Conservation (phyloP, 2,888 invertebrate genomes). For the Lithodes maja region DNA sequence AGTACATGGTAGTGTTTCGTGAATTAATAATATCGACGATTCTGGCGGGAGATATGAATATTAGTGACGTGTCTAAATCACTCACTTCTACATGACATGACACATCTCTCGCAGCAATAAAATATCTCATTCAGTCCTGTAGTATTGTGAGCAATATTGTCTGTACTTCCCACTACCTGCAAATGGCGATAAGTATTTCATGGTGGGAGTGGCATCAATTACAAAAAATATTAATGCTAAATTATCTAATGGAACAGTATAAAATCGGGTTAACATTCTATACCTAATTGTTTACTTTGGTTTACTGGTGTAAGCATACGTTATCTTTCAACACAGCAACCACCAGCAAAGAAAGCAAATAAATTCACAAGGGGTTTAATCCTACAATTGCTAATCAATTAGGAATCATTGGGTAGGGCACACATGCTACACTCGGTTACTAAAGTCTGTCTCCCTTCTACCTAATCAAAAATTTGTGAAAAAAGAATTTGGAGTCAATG, state of each 20-base stretch:
- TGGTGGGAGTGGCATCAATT: not conserved
- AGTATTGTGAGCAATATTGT: not conserved
- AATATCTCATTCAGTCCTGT: not conserved
- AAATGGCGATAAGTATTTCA: not conserved
- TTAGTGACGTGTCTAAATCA: not conserved
- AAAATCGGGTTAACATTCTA: not conserved
- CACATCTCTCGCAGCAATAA: constrained; percentile 2
- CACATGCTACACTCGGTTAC: not conserved
- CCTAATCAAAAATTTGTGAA: not conserved
- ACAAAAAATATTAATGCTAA: not conserved
- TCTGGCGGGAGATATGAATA: not conserved
- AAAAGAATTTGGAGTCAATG: not conserved
- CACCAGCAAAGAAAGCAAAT: not conserved
- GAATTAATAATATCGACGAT: constrained; percentile 16
- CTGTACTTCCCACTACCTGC: not conserved
- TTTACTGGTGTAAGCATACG: not conserved
- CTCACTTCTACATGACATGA: not conserved
- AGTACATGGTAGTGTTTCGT: constrained; percentile 7
- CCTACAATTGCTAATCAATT: not conserved
- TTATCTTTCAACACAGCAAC: not conserved
- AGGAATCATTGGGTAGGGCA: not conserved
- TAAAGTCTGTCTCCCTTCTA: not conserved
- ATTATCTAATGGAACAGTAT: not conserved
- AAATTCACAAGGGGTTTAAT: not conserved
- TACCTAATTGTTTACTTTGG: not conserved